A percentile compares a stretch with the other conserved stretches of the same genome.
These are phyloP conservation scores for Ptychodera flava DNA, from an alignment of 35 echinoderm and acorn worm genomes.

Conservation along the genomic window DNA sequence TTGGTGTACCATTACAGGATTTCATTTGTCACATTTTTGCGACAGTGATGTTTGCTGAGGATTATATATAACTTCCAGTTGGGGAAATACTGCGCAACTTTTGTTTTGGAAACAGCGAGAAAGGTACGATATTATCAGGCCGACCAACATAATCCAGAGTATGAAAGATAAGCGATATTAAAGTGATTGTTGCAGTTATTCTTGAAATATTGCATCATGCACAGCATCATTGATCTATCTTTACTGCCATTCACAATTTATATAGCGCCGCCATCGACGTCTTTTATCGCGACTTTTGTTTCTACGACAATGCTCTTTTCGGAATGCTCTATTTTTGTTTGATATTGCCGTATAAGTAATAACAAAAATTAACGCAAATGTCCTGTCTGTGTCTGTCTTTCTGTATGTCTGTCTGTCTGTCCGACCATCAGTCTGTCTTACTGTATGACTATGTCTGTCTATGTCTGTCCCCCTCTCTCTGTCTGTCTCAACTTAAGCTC, in stretches of 20 bases:
- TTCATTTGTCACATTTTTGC: too few species aligned
- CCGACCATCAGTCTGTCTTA: neutral
- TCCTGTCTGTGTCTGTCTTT: neutral
- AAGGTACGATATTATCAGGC: too few species aligned
- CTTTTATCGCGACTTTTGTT: neutral
- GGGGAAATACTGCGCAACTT: too few species aligned
- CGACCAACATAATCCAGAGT: too few species aligned
- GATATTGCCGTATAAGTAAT: too few species aligned
- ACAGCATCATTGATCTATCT: neutral
- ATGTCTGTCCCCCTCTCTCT: neutral
- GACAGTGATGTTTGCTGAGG: too few species aligned
- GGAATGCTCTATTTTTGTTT: too few species aligned
- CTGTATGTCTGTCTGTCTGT: neutral
- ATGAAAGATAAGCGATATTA: too few species aligned
- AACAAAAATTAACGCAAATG: neutral
- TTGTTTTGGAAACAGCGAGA: too few species aligned
- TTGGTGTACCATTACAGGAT: too few species aligned
- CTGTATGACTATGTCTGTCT: neutral
- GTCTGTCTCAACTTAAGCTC: neutral
- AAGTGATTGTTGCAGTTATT: too few species aligned
- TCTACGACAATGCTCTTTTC: neutral
- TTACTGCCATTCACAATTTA: neutral
- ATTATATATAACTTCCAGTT: too few species aligned
- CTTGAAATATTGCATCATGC: neutral
- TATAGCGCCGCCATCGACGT: neutral